Percentiles rank a stretch among this genome's conserved stretches.
Conservation (phyloP, 2,113 vertebrate species). For the Odobenus rosmarus region DNA sequence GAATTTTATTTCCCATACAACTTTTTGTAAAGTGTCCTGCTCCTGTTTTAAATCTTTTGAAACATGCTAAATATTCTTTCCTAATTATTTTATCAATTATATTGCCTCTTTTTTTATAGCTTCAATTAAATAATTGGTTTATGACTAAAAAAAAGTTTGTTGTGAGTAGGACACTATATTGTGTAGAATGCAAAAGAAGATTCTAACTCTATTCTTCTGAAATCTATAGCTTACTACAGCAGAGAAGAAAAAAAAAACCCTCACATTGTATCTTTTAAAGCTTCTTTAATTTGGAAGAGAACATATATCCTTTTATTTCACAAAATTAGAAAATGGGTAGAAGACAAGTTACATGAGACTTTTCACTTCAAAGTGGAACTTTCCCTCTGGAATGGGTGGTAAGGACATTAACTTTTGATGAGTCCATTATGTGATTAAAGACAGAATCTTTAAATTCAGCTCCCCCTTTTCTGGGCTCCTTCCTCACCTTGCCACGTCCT, state of each 20-base stretch:
- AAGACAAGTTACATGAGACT: neutral
- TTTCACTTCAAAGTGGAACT: neutral
- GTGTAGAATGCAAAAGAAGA: neutral
- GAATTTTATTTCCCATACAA: slow-evolving; percentile 79
- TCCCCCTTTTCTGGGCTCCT: neutral
- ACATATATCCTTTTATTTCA: neutral
- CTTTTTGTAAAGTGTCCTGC: slow-evolving; percentile 86
- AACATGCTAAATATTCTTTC: slow-evolving; percentile 83
- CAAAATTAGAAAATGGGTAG: neutral
- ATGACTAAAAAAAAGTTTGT: slow-evolving; percentile 64
- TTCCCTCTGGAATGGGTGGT: neutral
- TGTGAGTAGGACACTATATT: neutral
- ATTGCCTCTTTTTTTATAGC: slow-evolving; percentile 85
- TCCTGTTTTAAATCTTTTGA: slow-evolving; percentile 85
- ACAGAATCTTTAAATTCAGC: neutral
- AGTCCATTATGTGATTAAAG: neutral
- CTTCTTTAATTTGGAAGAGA: neutral
- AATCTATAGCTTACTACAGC: neutral
- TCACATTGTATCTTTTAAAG: neutral
- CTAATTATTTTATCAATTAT: slow-evolving; percentile 86
- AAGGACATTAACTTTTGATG: neutral
- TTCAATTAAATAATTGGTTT: slow-evolving; percentile 88
- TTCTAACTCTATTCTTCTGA: neutral
- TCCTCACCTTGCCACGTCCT: neutral
- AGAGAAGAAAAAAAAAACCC: neutral